These are phyloP conservation scores for Drosophila arawakana DNA, from an alignment of 1,140 invertebrate genomes.

Conservation along the genomic window DNA sequence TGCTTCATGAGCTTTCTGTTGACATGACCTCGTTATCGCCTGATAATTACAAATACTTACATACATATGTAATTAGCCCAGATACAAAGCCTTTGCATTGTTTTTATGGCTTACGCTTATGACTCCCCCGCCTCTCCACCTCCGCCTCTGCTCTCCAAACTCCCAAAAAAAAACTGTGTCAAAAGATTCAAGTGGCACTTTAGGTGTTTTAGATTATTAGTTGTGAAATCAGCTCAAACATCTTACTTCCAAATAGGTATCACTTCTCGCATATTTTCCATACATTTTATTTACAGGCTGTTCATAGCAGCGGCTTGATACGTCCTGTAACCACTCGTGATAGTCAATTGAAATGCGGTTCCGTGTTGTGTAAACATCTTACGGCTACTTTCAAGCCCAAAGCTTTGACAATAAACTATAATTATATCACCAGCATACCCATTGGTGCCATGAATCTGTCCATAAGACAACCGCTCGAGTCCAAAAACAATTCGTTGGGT, in stretches of 20 bases:
- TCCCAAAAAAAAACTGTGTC: slow-evolving; percentile 43
- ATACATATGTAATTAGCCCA: slow-evolving; percentile 62
- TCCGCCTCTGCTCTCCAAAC: neutral
- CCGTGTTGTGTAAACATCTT: slow-evolving; percentile 87
- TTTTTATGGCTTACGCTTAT: slow-evolving; percentile 31
- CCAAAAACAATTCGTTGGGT: slow-evolving; percentile 94
- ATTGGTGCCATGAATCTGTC: slow-evolving; percentile 93
- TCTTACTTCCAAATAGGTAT: neutral
- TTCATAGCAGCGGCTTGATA: slow-evolving; percentile 67
- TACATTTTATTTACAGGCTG: slow-evolving; percentile 50
- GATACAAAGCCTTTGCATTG: slow-evolving; percentile 52
- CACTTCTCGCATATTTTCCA: slow-evolving; percentile 12
- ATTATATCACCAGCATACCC: slow-evolving; percentile 92
- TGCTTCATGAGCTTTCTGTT: slow-evolving; percentile 52
- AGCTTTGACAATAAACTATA: slow-evolving; percentile 91
- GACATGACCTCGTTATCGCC: slow-evolving; percentile 73
- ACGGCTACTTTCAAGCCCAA: slow-evolving; percentile 91
- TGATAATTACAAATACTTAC: slow-evolving; percentile 72
- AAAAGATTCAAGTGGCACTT: slow-evolving; percentile 51
- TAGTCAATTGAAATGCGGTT: slow-evolving; percentile 64
- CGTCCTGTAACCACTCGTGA: slow-evolving; percentile 67
- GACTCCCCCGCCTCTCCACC: neutral
- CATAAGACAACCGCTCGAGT: slow-evolving; percentile 91
- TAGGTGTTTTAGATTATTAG: slow-evolving; percentile 42
- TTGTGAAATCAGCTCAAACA: slow-evolving; percentile 20